A percentile compares a stretch with the other conserved stretches of the same genome.
These are phyloP conservation scores for Chiroxiphia lanceolata DNA, from an alignment of 2,797 vertebrate genomes.

Conservation along the genomic window DNA sequence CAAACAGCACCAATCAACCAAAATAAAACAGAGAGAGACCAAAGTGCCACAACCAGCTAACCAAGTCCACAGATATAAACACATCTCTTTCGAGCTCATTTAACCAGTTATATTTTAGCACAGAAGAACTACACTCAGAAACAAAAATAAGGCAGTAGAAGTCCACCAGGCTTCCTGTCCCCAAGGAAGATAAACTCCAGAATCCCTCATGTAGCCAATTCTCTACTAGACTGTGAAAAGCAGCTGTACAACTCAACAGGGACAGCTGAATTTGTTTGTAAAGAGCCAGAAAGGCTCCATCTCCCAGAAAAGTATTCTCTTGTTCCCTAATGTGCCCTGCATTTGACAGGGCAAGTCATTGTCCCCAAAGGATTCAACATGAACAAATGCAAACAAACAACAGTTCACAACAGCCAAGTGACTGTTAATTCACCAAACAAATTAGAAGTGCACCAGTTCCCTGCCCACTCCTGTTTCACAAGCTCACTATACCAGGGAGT, in stretches of 20 bases:
- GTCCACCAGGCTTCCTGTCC: background rate
- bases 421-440: background rate
- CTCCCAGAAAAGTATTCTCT: background rate
- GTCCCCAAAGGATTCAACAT: background rate
- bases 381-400: background rate
- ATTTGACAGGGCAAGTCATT: background rate
- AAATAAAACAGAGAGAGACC: background rate
- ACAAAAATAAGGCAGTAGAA: background rate
- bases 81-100: background rate
- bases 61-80: background rate
- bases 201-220: background rate
- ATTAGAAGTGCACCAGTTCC: background rate
- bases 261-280: background rate
- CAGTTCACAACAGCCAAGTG: background rate
- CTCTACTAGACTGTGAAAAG: background rate
- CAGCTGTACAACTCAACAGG: background rate
- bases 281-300: background rate
- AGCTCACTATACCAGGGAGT: background rate
- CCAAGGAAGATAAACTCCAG: background rate
- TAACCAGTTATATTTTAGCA: background rate
- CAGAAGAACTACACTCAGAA: background rate
- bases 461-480: background rate
- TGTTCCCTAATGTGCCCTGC: background rate
- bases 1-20: background rate
- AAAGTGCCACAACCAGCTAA: background rate